phyloP scores from a whole-genome alignment of 2,113 vertebrate species.

The Verasper variegatus region DNA sequence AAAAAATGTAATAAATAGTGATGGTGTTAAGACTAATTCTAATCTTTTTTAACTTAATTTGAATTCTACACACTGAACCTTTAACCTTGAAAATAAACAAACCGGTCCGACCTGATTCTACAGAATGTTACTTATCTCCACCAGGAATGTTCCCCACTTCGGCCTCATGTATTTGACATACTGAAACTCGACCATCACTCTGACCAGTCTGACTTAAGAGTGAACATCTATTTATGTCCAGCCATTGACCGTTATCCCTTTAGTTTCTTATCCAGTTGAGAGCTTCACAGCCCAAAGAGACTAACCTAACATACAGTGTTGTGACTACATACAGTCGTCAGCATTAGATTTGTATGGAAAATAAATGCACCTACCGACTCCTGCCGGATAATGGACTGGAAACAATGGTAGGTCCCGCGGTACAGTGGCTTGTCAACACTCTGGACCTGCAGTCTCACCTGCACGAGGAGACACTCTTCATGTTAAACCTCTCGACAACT shows the following conservation, averaged over 20 bases:
- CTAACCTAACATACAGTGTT: no score
- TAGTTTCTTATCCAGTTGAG: no score
- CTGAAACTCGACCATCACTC: no score
- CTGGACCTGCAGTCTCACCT: slow-evolving; percentile 98
- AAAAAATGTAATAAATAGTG: no score
- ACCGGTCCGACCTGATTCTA: not conserved
- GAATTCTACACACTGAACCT: no score
- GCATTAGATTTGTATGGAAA: not conserved
- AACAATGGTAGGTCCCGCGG: slow-evolving; percentile 94
- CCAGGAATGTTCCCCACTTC: not conserved
- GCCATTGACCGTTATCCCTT: no score
- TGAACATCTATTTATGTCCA: no score
- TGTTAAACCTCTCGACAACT: not conserved
- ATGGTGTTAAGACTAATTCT: no score
- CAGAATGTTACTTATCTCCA: not conserved
- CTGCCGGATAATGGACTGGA: slow-evolving; percentile 94
- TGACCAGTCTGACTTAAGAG: no score
- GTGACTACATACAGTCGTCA: not conserved
- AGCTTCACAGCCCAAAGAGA: no score
- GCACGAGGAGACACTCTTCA: slow-evolving; percentile 51
- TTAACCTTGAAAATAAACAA: not conserved
- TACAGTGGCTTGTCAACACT: slow-evolving; percentile 91
- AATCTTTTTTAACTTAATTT: no score
- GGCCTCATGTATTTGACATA: no score
- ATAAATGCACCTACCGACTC: slow-evolving; percentile 88